phyloP scores from a whole-genome alignment of 2,888 invertebrate genomes.

The Lochmaea crataegi region DNA sequence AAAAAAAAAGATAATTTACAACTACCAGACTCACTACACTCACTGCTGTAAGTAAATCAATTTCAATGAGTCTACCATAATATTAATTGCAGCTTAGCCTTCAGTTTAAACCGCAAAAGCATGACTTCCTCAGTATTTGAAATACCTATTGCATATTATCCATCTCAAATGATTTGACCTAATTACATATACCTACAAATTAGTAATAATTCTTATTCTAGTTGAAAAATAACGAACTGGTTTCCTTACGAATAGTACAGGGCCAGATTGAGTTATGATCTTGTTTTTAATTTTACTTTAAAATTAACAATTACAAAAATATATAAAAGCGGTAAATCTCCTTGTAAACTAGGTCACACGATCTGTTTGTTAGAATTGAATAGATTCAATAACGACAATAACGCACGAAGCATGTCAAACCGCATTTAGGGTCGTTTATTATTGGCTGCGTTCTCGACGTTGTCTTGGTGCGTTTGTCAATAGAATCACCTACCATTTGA shows the following conservation, averaged over 20 bases:
- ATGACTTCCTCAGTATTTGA: conserved; percentile 27
- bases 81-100: not conserved
- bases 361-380: not conserved
- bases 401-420: not conserved
- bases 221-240: conserved; percentile 11
- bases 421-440: not conserved
- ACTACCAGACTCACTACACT: no score
- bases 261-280: not conserved
- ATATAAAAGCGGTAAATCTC: no score
- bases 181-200: conserved; percentile 19
- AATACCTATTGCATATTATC: conserved; percentile 18
- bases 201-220: conserved; percentile 12
- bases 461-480: no score
- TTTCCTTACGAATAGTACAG: conserved; percentile 9
- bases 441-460: not conserved
- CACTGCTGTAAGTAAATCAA: not conserved
- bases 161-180: conserved; percentile 29
- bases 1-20: no score
- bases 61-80: not conserved
- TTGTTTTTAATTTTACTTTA: not conserved
- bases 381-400: no score
- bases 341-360: not conserved
- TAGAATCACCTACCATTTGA: no score
- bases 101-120: conserved; percentile 16
- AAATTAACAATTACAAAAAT: no score